Conservation (phyloP, 1,140 invertebrate genomes). For the Meloidogyne exigua region DNA sequence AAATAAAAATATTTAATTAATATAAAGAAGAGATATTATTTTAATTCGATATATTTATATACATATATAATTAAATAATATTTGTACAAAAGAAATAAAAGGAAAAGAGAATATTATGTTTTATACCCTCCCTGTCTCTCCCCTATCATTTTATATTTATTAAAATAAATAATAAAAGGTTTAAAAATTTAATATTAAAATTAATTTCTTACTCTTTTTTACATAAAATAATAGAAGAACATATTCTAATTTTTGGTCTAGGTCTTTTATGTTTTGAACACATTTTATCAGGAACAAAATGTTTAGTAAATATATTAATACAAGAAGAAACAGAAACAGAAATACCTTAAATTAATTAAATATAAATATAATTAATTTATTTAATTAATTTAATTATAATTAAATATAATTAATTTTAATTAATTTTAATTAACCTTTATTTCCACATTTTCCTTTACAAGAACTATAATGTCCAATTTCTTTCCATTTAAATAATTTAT, state of each 20-base stretch:
- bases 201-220: conserved; percentile 53
- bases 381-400: too few relatives aligned
- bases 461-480: conserved; percentile 52
- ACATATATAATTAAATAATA: too few relatives aligned
- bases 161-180: too few relatives aligned
- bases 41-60: too few relatives aligned
- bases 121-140: too few relatives aligned
- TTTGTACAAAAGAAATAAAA: too few relatives aligned
- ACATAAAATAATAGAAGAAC: conserved; percentile 46
- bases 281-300: conserved; percentile 53
- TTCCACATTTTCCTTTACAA: conserved; percentile 53
- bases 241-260: conserved; percentile 44
- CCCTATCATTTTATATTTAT: too few relatives aligned
- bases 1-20: neutral
- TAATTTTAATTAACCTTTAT: conserved; percentile 31
- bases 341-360: conserved; percentile 26
- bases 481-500: conserved; percentile 49
- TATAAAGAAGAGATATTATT: too few relatives aligned
- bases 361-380: too few relatives aligned
- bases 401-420: neutral
- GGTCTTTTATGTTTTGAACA: conserved; percentile 53
- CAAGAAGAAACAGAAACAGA: conserved; percentile 55
- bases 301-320: conserved; percentile 48
- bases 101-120: too few relatives aligned
- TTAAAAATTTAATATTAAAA: neutral